Percentiles rank a stretch among this genome's conserved stretches.
These are phyloP conservation scores for Crenuchus spilurus DNA, from an alignment of 2,797 vertebrate species.

Conservation along the genomic window DNA sequence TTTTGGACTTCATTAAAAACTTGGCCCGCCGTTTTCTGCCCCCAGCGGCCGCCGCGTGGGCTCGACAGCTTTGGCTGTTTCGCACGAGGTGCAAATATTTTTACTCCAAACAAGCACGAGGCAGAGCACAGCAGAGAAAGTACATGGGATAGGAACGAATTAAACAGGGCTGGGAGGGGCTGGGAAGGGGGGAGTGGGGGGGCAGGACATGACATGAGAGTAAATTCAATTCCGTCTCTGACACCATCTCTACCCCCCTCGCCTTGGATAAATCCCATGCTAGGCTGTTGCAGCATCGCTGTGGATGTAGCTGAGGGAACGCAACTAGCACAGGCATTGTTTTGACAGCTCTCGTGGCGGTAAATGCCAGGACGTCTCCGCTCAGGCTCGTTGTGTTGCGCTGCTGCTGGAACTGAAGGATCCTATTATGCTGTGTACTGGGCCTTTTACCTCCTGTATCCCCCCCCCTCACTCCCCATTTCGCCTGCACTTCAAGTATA, in stretches of 20 bases:
- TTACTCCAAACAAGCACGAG: slow-evolving; percentile 39
- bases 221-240: slow-evolving; percentile 50
- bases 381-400: slow-evolving; percentile 52
- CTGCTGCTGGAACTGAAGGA: slow-evolving; percentile 52
- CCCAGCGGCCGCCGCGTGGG: slow-evolving; percentile 23
- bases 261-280: slow-evolving; percentile 31
- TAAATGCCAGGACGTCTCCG: slow-evolving; percentile 62
- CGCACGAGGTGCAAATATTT: slow-evolving; percentile 54
- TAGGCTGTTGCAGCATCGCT: slow-evolving; percentile 36
- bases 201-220: slow-evolving; percentile 35
- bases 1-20: slow-evolving; percentile 65
- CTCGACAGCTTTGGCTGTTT: slow-evolving; percentile 41
- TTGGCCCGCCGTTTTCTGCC: slow-evolving; percentile 56
- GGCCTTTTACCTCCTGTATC: slow-evolving; percentile 37
- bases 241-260: slow-evolving; percentile 9
- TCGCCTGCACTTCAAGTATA: slow-evolving; percentile 33
- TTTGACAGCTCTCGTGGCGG: slow-evolving; percentile 59
- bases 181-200: slow-evolving; percentile 8
- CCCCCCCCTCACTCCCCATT: not conserved
- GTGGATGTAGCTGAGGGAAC: slow-evolving; percentile 48
- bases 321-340: slow-evolving; percentile 55
- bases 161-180: slow-evolving; percentile 23
- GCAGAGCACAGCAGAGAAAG: slow-evolving; percentile 8
- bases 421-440: slow-evolving; percentile 55
- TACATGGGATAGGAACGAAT: slow-evolving; percentile 33